A percentile compares a stretch with the other conserved stretches of the same genome.
Conservation (phyloP, 2,113 vertebrate genomes). For the Amphilophus citrinellus region DNA sequence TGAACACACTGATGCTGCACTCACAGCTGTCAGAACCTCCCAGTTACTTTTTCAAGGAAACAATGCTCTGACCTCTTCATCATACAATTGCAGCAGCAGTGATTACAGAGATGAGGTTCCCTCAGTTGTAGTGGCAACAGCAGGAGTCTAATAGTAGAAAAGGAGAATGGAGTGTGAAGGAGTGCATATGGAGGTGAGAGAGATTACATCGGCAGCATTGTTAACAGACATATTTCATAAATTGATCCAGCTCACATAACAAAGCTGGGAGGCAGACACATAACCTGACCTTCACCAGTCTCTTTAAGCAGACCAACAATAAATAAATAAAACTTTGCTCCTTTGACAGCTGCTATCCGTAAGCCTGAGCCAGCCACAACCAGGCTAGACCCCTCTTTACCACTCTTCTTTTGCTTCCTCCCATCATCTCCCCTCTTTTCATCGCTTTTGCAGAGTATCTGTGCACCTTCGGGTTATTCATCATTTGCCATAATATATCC, state of each 20-base stretch:
- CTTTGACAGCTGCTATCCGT: constrained; percentile 80
- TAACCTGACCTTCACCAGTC: constrained; percentile 84
- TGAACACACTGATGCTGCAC: constrained; percentile 44
- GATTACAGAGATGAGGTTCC: constrained; percentile 61
- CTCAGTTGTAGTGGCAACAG: constrained; percentile 52
- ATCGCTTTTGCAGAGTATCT: constrained; percentile 75
- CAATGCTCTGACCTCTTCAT: constrained; percentile 63
- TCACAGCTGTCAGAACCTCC: constrained; percentile 51
- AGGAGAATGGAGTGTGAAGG: constrained; percentile 35
- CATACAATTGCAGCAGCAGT: constrained; percentile 33
- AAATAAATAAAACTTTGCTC: constrained; percentile 83
- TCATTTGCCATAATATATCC: constrained; percentile 77
- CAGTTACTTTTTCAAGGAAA: constrained; percentile 58
- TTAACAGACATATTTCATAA: constrained; percentile 85
- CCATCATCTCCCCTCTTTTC: constrained; percentile 59
- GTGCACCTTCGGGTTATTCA: constrained; percentile 79
- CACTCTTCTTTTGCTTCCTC: constrained; percentile 41
- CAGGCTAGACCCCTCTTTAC: constrained; percentile 59
- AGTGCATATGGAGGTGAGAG: constrained; percentile 38
- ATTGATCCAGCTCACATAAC: constrained; percentile 80
- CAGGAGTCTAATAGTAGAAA: constrained; percentile 50
- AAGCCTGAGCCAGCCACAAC: constrained; percentile 60
- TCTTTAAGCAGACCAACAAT: constrained; percentile 82
- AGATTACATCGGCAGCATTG: constrained; percentile 77
- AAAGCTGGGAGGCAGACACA: constrained; percentile 74